A percentile compares a stretch with the other conserved stretches of the same genome.
phyloP scores from a whole-genome alignment of 2,113 vertebrate genomes.

The Cnemophilus loriae region DNA sequence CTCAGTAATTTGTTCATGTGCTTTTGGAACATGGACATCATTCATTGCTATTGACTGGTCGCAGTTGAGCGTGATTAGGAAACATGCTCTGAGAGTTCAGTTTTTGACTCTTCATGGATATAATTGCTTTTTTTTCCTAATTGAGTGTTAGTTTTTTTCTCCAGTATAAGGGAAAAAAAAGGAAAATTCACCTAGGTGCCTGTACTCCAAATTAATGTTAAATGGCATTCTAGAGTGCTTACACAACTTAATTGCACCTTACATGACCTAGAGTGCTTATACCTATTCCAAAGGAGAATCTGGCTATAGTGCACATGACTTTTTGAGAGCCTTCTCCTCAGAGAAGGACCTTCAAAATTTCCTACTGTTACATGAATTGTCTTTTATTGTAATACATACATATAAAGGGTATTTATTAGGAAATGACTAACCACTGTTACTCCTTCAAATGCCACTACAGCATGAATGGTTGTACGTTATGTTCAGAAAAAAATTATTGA shows the following conservation, averaged over 20 bases:
- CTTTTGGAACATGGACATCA: background rate
- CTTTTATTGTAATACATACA: background rate
- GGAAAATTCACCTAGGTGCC: background rate
- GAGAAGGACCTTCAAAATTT: background rate
- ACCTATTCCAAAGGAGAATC: background rate
- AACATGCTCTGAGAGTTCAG: background rate
- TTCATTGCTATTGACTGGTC: background rate
- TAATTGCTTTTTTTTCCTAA: background rate
- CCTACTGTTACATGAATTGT: background rate
- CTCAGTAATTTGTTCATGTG: background rate
- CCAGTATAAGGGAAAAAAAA: background rate
- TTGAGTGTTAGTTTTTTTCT: background rate
- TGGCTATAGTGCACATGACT: background rate
- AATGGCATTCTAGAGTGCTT: background rate
- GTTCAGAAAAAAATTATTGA: background rate
- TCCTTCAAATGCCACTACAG: background rate
- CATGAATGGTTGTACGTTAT: background rate
- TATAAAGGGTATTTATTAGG: background rate
- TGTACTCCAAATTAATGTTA: background rate
- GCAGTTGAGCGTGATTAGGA: background rate
- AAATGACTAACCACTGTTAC: background rate
- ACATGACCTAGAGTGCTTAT: too few species aligned
- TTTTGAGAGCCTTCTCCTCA: background rate
- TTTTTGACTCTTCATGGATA: background rate
- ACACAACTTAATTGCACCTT: background rate